Conservation (phyloP, 2,113 vertebrate species). For the Bubo blakistoni region DNA sequence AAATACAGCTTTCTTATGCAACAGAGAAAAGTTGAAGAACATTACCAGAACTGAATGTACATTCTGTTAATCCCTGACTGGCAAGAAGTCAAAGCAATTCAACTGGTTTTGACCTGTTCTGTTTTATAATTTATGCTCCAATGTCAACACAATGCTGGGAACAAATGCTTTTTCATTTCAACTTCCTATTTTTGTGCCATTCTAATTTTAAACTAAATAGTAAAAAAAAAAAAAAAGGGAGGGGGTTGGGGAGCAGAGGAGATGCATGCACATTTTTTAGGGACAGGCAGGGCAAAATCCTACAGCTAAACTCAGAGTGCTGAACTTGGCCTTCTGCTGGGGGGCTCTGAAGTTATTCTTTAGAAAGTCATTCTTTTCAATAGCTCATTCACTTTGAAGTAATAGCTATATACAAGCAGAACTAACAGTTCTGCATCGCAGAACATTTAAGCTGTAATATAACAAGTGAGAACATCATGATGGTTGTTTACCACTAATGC, state of each 20-base stretch:
- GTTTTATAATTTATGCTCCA: background rate
- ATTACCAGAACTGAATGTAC: background rate
- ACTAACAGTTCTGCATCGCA: background rate
- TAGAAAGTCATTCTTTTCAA: background rate
- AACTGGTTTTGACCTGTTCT: background rate
- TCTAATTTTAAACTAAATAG: background rate
- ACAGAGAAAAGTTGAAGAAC: background rate
- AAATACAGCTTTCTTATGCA: background rate
- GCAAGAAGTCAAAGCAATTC: background rate
- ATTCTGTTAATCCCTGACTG: background rate
- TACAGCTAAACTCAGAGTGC: rapidly evolving
- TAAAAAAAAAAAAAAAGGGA: rapidly evolving
- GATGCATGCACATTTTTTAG: rapidly evolving
- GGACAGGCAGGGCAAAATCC: background rate
- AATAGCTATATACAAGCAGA: background rate
- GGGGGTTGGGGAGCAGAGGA: rapidly evolving
- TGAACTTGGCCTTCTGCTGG: background rate
- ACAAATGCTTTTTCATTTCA: background rate
- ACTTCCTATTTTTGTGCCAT: background rate
- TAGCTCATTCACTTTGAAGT: background rate
- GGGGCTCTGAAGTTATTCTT: background rate
- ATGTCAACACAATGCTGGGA: background rate
- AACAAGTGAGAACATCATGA: background rate
- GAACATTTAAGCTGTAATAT: background rate
- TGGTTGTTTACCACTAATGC: conserved; percentile 7